These are phyloP conservation scores for Aviceda subcristata DNA, from an alignment of 2,113 vertebrate species.

Conservation along the genomic window DNA sequence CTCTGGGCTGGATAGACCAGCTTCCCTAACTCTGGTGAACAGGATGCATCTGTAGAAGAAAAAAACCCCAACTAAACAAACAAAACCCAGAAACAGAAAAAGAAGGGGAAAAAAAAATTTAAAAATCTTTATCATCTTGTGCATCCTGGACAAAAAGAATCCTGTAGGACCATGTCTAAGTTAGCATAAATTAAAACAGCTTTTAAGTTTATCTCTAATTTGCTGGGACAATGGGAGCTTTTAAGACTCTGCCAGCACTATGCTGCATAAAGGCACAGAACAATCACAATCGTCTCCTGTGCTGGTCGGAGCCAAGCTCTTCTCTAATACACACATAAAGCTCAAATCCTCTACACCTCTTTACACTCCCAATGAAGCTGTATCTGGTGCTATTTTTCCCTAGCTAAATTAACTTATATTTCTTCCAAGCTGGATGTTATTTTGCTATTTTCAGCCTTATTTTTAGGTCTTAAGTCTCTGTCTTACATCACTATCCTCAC, in stretches of 20 bases:
- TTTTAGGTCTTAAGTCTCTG: background rate
- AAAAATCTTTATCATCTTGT: fast-evolving
- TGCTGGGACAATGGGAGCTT: background rate
- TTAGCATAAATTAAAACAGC: background rate
- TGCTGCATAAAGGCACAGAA: background rate
- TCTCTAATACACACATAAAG: background rate
- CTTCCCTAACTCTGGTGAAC: background rate
- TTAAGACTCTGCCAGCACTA: background rate
- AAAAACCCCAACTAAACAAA: background rate
- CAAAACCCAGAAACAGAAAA: background rate
- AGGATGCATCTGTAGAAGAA: background rate
- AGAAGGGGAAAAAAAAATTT: background rate
- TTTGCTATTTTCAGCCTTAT: background rate
- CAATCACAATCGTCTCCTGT: background rate
- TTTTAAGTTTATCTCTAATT: background rate
- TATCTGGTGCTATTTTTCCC: background rate
- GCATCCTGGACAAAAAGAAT: background rate
- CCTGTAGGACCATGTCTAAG: background rate
- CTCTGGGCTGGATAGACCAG: background rate
- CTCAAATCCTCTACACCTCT: background rate
- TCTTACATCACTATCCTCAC: background rate
- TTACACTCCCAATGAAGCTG: background rate
- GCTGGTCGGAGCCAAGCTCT: background rate
- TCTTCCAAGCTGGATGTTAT: background rate
- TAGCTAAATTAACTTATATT: background rate